These are phyloP conservation scores for Choristoneura rosaceana DNA, from an alignment of 2,888 invertebrate species.

Conservation along the genomic window DNA sequence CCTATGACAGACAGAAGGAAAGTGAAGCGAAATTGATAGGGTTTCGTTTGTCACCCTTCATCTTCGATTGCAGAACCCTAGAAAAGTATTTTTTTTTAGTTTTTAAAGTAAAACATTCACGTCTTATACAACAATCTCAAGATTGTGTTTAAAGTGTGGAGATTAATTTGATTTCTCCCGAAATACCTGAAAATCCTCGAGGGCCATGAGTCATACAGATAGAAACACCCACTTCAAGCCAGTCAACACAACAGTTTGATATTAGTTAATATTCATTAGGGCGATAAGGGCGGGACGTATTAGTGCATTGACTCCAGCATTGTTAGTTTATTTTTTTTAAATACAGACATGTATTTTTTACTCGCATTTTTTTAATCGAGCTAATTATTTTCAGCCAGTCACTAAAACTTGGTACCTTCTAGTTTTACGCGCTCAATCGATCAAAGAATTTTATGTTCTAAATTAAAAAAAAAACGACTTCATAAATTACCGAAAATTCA, in stretches of 20 bases:
- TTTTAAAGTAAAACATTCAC: neutral
- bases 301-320: constrained; percentile 47
- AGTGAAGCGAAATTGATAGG: no score
- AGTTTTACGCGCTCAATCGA: constrained; percentile 1
- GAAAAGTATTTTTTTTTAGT: no score
- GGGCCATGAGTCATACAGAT: constrained; percentile 67
- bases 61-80: no score
- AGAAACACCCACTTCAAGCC: constrained; percentile 64
- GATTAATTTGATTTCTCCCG: constrained; percentile 36
- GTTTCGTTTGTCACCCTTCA: no score
- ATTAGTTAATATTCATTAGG: constrained; percentile 84
- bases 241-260: constrained; percentile 66
- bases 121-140: neutral
- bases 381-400: neutral
- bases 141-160: neutral
- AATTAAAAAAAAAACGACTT: constrained; percentile 21
- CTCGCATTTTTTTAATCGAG: neutral
- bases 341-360: neutral
- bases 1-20: no score
- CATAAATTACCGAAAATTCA: constrained; percentile 21
- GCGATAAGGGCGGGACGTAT: constrained; percentile 66
- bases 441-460: constrained; percentile 10
- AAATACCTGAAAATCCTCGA: constrained; percentile 40
- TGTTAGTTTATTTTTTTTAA: neutral
- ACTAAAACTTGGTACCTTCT: neutral